Conservation (phyloP, 2,888 invertebrate species). For the Andrena dorsata region DNA sequence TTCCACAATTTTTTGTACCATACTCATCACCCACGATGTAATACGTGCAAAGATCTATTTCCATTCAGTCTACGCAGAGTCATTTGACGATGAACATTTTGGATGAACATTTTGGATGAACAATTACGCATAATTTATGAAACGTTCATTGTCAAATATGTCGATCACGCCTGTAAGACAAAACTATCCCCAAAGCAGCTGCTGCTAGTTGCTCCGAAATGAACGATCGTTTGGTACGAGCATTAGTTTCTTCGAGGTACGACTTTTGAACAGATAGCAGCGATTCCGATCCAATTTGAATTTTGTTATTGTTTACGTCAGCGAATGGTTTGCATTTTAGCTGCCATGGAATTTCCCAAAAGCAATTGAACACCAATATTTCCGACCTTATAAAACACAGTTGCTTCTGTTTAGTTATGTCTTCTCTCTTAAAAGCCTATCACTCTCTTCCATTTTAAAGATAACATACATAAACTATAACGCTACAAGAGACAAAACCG, state of each 20-base stretch:
- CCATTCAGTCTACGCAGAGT: constrained; percentile 28
- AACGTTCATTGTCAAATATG: constrained; percentile 53
- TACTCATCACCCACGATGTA: constrained; percentile 39
- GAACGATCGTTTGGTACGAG: constrained; percentile 2
- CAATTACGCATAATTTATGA: constrained; percentile 23
- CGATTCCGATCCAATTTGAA: constrained; percentile 15
- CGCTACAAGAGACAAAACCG: constrained; percentile 37
- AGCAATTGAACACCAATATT: constrained; percentile 22
- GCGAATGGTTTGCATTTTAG: constrained; percentile 11
- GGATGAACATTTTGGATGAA: constrained; percentile 11
- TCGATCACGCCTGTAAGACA: constrained; percentile 49
- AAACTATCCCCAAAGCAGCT: constrained; percentile 57
- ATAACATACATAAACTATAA: constrained; percentile 62
- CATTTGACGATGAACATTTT: constrained; percentile 48
- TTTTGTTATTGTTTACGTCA: constrained; percentile 9
- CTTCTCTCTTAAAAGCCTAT: constrained; percentile 28
- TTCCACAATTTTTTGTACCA: constrained; percentile 60
- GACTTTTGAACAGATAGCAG: not conserved
- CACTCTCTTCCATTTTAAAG: constrained; percentile 48
- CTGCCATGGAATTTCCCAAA: not conserved
- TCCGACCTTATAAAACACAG: constrained; percentile 47
- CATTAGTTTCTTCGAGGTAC: constrained; percentile 5
- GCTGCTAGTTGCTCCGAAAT: constrained; percentile 19
- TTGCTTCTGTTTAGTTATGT: constrained; percentile 50
- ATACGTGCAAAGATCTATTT: constrained; percentile 35